Base-by-base conservation (phyloP, 2,113 vertebrate genomes). In the Gobius niger region DNA sequence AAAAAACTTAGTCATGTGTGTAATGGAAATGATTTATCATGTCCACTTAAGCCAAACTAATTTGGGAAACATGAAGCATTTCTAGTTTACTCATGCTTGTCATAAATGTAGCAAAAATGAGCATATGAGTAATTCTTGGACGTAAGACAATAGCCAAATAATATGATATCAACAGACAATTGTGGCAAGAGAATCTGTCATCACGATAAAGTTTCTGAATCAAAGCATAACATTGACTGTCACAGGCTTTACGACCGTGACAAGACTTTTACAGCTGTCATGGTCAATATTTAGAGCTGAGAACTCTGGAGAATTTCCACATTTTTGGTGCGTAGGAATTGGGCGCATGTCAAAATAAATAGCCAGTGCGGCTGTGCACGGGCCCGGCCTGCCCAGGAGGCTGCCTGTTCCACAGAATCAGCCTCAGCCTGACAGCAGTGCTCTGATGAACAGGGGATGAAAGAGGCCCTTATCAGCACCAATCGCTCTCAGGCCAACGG, bases 391-490 rank as follows among this genome's bases (percentile, higher is more conserved):
- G 82, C 81, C 85, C 52, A 72, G 70, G 63, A 87, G 90, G 80
- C 78, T 65, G 61, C 51, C 75, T 84, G 88, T 57, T 85, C 75
- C 82, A 78, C 77, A 61, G 80, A 82, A 88, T 91, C 82, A 84
- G 76, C 67, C 68, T 88, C 85, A 84, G 75, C 75, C 18, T 90
- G 91, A 89, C 87, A 86, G 84, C 73, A 66, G 54, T 42, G 70
- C 83, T 80, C 61, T 47, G 60, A 83, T 72, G 90, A 85, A 91
- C 91, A 86, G 44, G 86, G 78, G 89, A 94, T 94, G 91, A 94
- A 94, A 92, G 84, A 47, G 88, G 69, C 81, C 83, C 80, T 89
- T 93, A 91, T 89, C 93, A 79, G 88, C 82, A 88, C 90, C 85
- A 91, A 91, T 87, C 78, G 75, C 68, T 81, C 76, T 73, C 81